Evolutionary conservation across 2,797 vertebrate genomes (phyloP), one percentile per base, ranked within the genome.

Genomic region (Gephyroberyx darwinii): DNA sequence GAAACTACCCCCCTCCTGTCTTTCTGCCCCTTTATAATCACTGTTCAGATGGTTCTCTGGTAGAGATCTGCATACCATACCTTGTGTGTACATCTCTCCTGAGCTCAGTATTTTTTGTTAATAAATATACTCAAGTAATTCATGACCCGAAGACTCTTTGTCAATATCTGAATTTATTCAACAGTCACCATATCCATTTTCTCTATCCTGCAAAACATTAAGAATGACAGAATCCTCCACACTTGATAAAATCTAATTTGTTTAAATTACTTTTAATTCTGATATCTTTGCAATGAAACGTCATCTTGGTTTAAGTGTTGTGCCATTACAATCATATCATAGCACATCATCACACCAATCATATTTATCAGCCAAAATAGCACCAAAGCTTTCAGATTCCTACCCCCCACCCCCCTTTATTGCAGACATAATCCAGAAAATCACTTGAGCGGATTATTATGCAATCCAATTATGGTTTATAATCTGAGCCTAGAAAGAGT

Each of bases 401-500:
- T 72, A 35, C 73, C 71, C 55, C 61, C 81, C 65, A 64, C 64
- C 48, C 48, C 48, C 60, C 41, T 73, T 78, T 67, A 75, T 62
- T 65, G 77, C 8, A 8, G 43, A 17, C 30, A 64, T 89, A 91
- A 92, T 89, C 88, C 89, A 75, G 80, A 83, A 88, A 91, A 90
- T 92, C 81, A 89, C 84, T 90, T 89, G 77, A 91, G 86, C 57
- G 75, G 91, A 91, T 89, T 88, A 90, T 86, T 78, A 86, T 79
- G 50, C 80, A 89, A 92, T 89, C 90, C 89, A 90, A 91, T 91
- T 92, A 91, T 55, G 77, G 60, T 83, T 85, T 20, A 86, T 87
- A 91, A 87, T 91, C 86, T 85, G 73, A 86, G 75, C 71, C 77
- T 81, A 72, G 79, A 88, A 85, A 90, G 68, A 78, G 65, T 84